A percentile compares a stretch with the other conserved stretches of the same genome.
Conservation (phyloP, 2,888 invertebrate species). For the Lepidonotus clava region DNA sequence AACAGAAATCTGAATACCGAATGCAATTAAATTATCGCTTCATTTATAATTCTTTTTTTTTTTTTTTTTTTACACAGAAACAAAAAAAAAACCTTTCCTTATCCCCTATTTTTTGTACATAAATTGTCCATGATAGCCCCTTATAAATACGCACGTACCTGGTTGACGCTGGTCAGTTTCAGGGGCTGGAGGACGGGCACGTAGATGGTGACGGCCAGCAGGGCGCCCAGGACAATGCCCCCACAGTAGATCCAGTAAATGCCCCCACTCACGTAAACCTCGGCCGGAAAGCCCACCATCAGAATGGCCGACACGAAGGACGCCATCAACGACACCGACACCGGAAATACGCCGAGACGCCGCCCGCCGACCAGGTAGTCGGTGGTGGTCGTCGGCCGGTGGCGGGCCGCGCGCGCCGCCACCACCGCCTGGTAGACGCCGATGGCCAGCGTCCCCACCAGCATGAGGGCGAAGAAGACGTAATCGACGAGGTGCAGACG, state of each 20-base stretch:
- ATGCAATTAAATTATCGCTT: no score
- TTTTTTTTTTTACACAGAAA: no score
- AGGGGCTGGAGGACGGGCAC: conserved; percentile 49
- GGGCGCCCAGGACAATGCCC: conserved; percentile 27
- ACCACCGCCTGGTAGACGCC: conserved; percentile 30
- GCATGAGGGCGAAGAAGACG: background rate
- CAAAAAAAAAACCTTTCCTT: no score
- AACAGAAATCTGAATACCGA: no score
- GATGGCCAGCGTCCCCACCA: conserved; percentile 17
- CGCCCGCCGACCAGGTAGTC: conserved; percentile 13
- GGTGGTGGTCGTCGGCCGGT: background rate
- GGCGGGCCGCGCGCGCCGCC: background rate
- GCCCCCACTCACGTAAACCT: conserved; percentile 27
- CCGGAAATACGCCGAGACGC: background rate
- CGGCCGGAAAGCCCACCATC: conserved; percentile 5
- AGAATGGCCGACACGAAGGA: conserved; percentile 43
- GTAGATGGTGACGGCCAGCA: conserved; percentile 26
- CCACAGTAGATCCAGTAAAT: conserved; percentile 35
- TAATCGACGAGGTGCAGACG: background rate
- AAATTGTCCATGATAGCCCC: no score
- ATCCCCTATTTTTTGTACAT: no score
- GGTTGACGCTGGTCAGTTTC: conserved; percentile 49
- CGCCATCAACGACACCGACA: conserved; percentile 21
- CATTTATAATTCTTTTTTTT: no score
- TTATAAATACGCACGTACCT: conserved; percentile 16